phyloP scores from a whole-genome alignment of 1,140 invertebrate species.

The Alviniconcha marisindica region DNA sequence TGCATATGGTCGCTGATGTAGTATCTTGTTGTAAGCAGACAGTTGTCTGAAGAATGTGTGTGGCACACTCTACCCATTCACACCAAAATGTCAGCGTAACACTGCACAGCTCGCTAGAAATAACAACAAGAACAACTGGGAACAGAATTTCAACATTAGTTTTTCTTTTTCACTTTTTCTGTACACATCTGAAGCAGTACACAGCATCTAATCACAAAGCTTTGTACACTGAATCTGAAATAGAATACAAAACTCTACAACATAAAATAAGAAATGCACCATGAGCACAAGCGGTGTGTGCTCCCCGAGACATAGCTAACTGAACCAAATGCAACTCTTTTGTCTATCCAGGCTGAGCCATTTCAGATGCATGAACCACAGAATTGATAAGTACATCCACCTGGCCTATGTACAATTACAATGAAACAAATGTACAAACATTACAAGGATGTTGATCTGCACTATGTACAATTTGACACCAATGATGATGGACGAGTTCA shows the following conservation, averaged over 20 bases:
- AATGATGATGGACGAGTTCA: slow-evolving; percentile 4
- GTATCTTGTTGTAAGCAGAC: too few relatives aligned
- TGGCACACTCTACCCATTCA: too few relatives aligned
- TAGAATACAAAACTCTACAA: slow-evolving; percentile 15
- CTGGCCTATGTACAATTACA: slow-evolving; percentile 3
- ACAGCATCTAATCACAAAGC: slow-evolving; percentile 26
- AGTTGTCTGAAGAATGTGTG: too few relatives aligned
- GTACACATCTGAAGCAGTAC: slow-evolving; percentile 12
- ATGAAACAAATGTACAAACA: too few relatives aligned
- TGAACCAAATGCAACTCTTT: background rate
- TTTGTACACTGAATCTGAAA: slow-evolving; percentile 20
- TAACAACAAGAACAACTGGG: too few relatives aligned
- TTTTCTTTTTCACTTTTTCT: background rate
- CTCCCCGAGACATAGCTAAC: background rate
- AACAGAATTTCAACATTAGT: background rate
- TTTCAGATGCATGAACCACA: background rate
- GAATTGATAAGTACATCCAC: slow-evolving; percentile 14
- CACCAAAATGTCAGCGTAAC: too few relatives aligned
- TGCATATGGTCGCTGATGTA: too few relatives aligned
- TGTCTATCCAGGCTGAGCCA: background rate
- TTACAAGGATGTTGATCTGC: background rate
- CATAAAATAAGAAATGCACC: slow-evolving; percentile 13
- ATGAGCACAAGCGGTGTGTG: background rate
- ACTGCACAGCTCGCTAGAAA: too few relatives aligned
- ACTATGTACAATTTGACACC: background rate